Evolutionary conservation across 2,113 vertebrate species (phyloP).

Genomic region (Corythoichthys intestinalis): DNA sequence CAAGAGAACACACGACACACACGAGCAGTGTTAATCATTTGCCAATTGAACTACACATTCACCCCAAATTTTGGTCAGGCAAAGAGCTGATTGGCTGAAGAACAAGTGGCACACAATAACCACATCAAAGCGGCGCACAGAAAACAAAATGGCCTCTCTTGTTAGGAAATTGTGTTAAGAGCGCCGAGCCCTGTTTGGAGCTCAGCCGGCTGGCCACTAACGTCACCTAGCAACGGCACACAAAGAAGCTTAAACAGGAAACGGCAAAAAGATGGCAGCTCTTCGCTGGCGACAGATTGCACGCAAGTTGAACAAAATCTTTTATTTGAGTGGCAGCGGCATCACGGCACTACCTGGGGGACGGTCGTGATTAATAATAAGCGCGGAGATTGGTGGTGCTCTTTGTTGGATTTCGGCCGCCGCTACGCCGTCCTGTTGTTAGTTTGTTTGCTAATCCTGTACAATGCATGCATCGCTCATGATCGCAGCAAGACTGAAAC

Average conservation of each 20-base stretch:
- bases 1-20: neutral
- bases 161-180: neutral
- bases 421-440: neutral
- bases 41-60: neutral
- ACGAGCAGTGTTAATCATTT: neutral
- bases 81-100: neutral
- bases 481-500: neutral
- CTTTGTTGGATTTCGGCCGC: neutral
- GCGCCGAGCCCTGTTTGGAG: neutral
- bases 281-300: neutral
- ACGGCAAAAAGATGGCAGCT: neutral
- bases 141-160: slow-evolving; percentile 1
- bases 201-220: neutral
- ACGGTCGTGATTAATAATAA: neutral
- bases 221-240: neutral
- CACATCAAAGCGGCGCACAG: neutral
- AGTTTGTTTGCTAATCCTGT: neutral
- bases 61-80: neutral
- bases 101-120: neutral
- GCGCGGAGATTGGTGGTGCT: neutral
- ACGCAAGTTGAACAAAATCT: neutral
- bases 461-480: neutral
- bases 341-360: neutral
- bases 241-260: neutral
- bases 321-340: neutral